Percentiles rank a stretch among this genome's conserved stretches.
Conservation (phyloP, 1,140 invertebrate species). For the Platyscapa corneri region DNA sequence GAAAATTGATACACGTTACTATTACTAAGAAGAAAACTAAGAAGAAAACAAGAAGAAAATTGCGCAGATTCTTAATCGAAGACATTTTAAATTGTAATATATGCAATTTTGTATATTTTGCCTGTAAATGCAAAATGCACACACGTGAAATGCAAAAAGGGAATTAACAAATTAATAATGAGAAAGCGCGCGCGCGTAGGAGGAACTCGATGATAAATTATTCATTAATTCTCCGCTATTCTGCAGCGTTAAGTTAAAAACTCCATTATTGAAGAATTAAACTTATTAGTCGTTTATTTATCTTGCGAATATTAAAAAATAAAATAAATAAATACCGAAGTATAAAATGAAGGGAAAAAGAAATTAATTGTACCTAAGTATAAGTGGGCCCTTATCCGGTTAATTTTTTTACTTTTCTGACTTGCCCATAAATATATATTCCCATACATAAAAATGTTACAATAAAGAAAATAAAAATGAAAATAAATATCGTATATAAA, state of each 20-base stretch:
- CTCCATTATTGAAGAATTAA: slow-evolving; percentile 55
- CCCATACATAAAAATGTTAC: slow-evolving; percentile 57
- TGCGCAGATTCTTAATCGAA: slow-evolving; percentile 23
- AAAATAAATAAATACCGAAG: slow-evolving; percentile 41
- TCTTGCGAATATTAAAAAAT: slow-evolving; percentile 53
- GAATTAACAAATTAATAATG: slow-evolving; percentile 23
- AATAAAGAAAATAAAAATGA: slow-evolving; percentile 53
- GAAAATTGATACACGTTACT: slow-evolving; percentile 31
- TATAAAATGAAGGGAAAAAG: slow-evolving; percentile 50
- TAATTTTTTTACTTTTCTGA: slow-evolving; percentile 65
- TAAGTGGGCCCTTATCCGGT: slow-evolving; percentile 60
- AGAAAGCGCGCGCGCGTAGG: slow-evolving; percentile 37
- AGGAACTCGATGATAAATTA: slow-evolving; percentile 49
- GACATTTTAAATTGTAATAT: slow-evolving; percentile 29
- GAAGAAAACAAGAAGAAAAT: slow-evolving; percentile 35
- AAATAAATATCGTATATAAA: slow-evolving; percentile 54
- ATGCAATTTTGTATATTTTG: slow-evolving; percentile 20
- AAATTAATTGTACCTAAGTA: slow-evolving; percentile 51
- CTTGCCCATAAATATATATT: slow-evolving; percentile 64
- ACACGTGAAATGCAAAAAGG: slow-evolving; percentile 26
- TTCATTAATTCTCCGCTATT: slow-evolving; percentile 52
- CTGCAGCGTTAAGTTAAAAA: slow-evolving; percentile 54
- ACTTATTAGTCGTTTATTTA: slow-evolving; percentile 63
- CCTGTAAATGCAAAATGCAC: slow-evolving; percentile 7
- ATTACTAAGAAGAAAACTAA: slow-evolving; percentile 2